phyloP scores from a whole-genome alignment of 2,888 invertebrate genomes.

The Andrena flavipes region DNA sequence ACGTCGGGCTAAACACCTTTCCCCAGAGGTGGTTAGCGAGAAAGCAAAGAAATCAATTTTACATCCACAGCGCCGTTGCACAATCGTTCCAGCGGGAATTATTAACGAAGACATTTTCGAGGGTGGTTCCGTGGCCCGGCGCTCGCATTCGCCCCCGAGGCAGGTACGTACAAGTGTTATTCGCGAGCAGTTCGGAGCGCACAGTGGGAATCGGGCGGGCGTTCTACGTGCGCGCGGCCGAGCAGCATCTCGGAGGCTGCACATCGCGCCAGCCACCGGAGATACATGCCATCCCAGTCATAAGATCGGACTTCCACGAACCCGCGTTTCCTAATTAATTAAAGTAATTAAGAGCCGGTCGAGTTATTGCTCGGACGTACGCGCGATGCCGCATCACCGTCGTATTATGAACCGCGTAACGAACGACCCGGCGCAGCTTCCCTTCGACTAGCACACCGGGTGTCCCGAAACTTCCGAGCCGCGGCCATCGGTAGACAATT shows the following conservation, averaged over 20 bases:
- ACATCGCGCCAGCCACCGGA: slow-evolving; percentile 43
- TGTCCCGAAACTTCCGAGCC: not conserved
- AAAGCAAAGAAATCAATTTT: slow-evolving; percentile 52
- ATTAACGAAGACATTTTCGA: slow-evolving; percentile 67
- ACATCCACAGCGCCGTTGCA: slow-evolving; percentile 30
- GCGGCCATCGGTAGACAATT: not conserved
- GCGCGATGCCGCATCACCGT: slow-evolving; percentile 64
- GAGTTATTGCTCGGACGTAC: slow-evolving; percentile 78
- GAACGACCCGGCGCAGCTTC: slow-evolving; percentile 53
- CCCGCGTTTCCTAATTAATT: slow-evolving; percentile 82
- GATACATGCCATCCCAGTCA: slow-evolving; percentile 75
- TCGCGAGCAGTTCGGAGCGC: slow-evolving; percentile 14
- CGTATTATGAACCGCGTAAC: slow-evolving; percentile 74
- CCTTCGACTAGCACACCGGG: slow-evolving; percentile 48
- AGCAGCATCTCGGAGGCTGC: slow-evolving; percentile 19
- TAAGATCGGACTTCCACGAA: slow-evolving; percentile 81
- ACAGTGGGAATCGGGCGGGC: too few species aligned
- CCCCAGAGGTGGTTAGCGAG: not conserved
- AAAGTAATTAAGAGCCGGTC: slow-evolving; percentile 81
- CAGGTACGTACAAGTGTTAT: slow-evolving; percentile 8
- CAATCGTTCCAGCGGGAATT: slow-evolving; percentile 59
- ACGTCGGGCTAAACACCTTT: not conserved
- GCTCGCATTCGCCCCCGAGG: slow-evolving; percentile 12
- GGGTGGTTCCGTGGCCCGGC: slow-evolving; percentile 29
- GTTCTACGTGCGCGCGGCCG: not conserved